phyloP scores from a whole-genome alignment of 2,797 vertebrate genomes.

The Sebastes itinus region DNA sequence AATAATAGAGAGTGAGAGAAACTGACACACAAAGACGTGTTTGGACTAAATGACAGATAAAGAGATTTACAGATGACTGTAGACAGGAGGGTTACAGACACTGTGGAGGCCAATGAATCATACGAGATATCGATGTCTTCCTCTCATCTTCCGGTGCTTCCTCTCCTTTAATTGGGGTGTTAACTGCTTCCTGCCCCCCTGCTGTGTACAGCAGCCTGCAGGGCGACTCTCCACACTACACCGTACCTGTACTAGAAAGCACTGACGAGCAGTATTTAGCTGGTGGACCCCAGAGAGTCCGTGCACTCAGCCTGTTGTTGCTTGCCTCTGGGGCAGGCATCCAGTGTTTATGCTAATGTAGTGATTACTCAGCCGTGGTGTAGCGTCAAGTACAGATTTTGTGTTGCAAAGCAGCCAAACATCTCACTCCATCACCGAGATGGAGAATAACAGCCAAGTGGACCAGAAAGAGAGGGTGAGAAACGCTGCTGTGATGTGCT shows the following conservation, averaged over 20 bases:
- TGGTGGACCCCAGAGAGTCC: slow-evolving; percentile 13
- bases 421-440: slow-evolving; percentile 17
- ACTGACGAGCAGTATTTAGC: slow-evolving; percentile 21
- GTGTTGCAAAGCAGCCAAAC: slow-evolving; percentile 7
- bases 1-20: neutral
- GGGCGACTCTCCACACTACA: neutral
- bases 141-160: slow-evolving; percentile 22
- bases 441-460: neutral
- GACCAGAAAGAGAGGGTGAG: neutral
- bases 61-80: too few species aligned
- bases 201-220: neutral
- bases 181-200: slow-evolving; percentile 15
- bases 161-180: slow-evolving; percentile 32
- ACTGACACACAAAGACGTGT: neutral
- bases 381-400: slow-evolving; percentile 16
- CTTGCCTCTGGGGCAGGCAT: neutral
- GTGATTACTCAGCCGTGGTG: slow-evolving; percentile 34
- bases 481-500: neutral
- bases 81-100: neutral
- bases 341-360: slow-evolving; percentile 36
- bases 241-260: slow-evolving; percentile 4
- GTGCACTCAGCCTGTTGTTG: neutral
- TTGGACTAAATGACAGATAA: too few species aligned
- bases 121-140: slow-evolving; percentile 38
- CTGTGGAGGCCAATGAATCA: slow-evolving; percentile 24